phyloP scores from a whole-genome alignment of 2,888 invertebrate genomes.

The Hofmannophila pseudospretella region DNA sequence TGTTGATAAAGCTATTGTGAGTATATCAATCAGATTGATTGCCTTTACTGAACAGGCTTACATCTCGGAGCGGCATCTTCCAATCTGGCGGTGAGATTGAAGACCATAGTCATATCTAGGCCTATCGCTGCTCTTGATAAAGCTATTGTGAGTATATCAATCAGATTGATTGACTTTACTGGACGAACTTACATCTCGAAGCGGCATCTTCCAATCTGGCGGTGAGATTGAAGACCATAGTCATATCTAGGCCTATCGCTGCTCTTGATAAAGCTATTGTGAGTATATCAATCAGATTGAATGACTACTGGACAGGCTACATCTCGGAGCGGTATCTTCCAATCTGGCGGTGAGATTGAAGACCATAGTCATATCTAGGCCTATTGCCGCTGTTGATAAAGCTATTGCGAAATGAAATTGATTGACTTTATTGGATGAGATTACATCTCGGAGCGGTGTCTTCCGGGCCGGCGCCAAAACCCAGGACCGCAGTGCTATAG shows the following conservation, averaged over 20 bases:
- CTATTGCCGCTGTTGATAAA: conserved; percentile 35
- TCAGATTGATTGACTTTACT: conserved; percentile 19
- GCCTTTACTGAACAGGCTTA: conserved; percentile 30
- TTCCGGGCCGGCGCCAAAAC: conserved; percentile 20
- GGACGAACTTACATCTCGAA: conserved; percentile 26
- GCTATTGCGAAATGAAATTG: conserved; percentile 16
- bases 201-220: conserved; percentile 30
- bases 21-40: no score
- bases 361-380: conserved; percentile 11
- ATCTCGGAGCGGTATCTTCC: conserved; percentile 31
- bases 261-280: conserved; percentile 34
- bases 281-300: no score
- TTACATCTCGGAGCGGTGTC: conserved; percentile 22
- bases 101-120: conserved; percentile 7
- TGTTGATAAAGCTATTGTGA: conserved; percentile 49
- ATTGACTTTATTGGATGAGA: conserved; percentile 27
- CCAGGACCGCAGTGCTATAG: conserved; percentile 5
- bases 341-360: neutral
- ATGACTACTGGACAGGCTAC: conserved; percentile 25
- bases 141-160: conserved; percentile 16
- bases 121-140: conserved; percentile 36
- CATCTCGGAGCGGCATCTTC: conserved; percentile 31
- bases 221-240: neutral
- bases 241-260: conserved; percentile 22
- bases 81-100: conserved; percentile 1